Base-by-base conservation (phyloP, 2,888 invertebrate species). In the Leptopilina drosophilae region DNA sequence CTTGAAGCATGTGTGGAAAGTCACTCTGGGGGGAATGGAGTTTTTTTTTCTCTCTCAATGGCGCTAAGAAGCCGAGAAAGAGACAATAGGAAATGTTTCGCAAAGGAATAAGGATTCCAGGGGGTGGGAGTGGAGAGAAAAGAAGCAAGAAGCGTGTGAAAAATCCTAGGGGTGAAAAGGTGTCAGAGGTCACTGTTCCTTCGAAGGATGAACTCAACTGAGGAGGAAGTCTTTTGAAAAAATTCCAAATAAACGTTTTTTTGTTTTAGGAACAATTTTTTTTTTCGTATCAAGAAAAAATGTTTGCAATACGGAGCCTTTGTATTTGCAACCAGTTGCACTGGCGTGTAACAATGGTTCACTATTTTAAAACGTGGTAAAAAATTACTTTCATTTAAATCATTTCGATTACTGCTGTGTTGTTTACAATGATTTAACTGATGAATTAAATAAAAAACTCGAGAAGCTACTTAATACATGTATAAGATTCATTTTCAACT, bases 1-100 rank as follows among this genome's bases (percentile, higher is more conserved):
- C 84, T 69, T 82, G 81, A 80, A 86, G 84, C 88, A 87, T 88
- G 87, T 88, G 89, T 88, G 89, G 82, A 85, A 86, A 85, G 85
- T 42, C 42, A 42, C 8, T 84, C 84, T 82, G 66, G 84, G 82
- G 84, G 81, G 84, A 85, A 82, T 78, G 80, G 83, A 82, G 81
- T 81, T 80, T 83, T 77, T 78, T 81, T 80, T 82, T 77, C 78
- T 82, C 73, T 81, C 77, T 79, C 78, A 77, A 66, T 80, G 80
- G 77, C 66, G 77, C 56, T 49, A 76, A 77, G 77, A 77, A 76
- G 56, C 15, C 64, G 75, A 80, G 20, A 53, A 64, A 77, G 73
- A 26, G 73, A 73, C 73, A 73, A 56, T 73, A 59, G 77, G 81
- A 77, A 75, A 77, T 46, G 26, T 53, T 64, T 76, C 64, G 76